phyloP scores from a whole-genome alignment of 2,888 invertebrate species.

The Drosophila conformis region DNA sequence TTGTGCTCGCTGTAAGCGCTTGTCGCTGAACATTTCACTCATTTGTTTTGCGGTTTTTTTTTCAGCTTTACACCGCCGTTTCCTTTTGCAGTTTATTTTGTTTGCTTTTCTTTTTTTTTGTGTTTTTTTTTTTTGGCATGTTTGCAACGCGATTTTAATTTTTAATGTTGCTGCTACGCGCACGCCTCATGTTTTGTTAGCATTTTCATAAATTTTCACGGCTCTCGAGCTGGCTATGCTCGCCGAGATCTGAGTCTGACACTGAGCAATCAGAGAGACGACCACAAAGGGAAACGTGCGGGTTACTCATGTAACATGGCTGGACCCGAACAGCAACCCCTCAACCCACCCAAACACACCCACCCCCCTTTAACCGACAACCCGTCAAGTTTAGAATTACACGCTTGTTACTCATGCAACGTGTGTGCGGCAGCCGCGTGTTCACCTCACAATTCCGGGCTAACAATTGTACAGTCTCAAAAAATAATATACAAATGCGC shows the following conservation, averaged over 20 bases:
- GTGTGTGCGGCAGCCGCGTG: slow-evolving; percentile 33
- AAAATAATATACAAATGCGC: slow-evolving; percentile 16
- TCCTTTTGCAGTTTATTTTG: neutral
- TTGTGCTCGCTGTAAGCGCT: slow-evolving; percentile 39
- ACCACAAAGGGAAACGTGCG: slow-evolving; percentile 44
- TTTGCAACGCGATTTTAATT: slow-evolving; percentile 65
- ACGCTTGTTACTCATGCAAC: slow-evolving; percentile 77
- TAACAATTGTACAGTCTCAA: slow-evolving; percentile 46
- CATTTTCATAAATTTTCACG: slow-evolving; percentile 60
- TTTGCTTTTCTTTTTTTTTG: neutral
- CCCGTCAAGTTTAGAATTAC: slow-evolving; percentile 53
- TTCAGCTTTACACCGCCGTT: neutral
- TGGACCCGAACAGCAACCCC: neutral
- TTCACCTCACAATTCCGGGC: slow-evolving; percentile 46
- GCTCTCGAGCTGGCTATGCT: slow-evolving; percentile 18
- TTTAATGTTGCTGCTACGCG: slow-evolving; percentile 19
- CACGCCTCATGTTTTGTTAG: slow-evolving; percentile 53
- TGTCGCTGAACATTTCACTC: slow-evolving; percentile 67
- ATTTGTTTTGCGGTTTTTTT: slow-evolving; percentile 71
- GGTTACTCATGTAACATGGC: slow-evolving; percentile 51
- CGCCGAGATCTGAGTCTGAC: slow-evolving; percentile 34
- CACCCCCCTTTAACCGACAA: no score
- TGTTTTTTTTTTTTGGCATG: slow-evolving; percentile 9
- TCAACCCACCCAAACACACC: neutral
- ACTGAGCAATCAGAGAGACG: slow-evolving; percentile 13